These are phyloP conservation scores for Argyra leucocephala DNA, from an alignment of 2,888 invertebrate species.

Conservation along the genomic window DNA sequence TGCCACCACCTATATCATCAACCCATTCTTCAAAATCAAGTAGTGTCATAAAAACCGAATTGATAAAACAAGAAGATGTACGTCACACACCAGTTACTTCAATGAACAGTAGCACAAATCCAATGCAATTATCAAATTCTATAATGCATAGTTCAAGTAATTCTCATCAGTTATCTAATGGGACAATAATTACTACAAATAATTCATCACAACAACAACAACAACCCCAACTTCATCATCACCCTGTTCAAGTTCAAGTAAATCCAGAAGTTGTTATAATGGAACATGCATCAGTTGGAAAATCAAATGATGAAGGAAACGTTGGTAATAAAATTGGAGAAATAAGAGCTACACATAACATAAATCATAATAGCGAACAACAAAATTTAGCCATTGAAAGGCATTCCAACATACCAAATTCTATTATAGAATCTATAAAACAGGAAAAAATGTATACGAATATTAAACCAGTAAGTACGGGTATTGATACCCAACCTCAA, in stretches of 20 bases:
- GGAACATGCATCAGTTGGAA: constrained; percentile 20
- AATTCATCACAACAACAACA: constrained; percentile 1
- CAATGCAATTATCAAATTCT: constrained; percentile 31
- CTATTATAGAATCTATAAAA: constrained; percentile 17
- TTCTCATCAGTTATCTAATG: constrained; percentile 30
- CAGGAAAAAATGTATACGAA: constrained; percentile 22
- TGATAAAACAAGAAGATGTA: constrained; percentile 26
- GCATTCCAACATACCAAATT: constrained; percentile 8
- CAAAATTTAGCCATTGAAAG: constrained; percentile 13
- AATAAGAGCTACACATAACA: constrained; percentile 27
- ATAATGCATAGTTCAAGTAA: constrained; percentile 29
- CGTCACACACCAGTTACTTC: constrained; percentile 23
- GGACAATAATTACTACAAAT: constrained; percentile 30
- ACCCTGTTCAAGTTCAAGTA: constrained; percentile 25
- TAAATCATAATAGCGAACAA: constrained; percentile 27
- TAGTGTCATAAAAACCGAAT: constrained; percentile 22
- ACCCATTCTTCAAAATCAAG: constrained; percentile 25
- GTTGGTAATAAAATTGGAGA: constrained; percentile 19
- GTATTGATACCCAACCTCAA: constrained; percentile 19
- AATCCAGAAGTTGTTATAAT: constrained; percentile 20
- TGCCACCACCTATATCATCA: constrained; percentile 29
- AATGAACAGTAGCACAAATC: constrained; percentile 25
- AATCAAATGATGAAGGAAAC: neutral
- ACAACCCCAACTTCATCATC: constrained; percentile 26
- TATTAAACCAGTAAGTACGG: constrained; percentile 18